Conservation (phyloP, 2,113 vertebrate genomes). For the Mastomys coucha region DNA sequence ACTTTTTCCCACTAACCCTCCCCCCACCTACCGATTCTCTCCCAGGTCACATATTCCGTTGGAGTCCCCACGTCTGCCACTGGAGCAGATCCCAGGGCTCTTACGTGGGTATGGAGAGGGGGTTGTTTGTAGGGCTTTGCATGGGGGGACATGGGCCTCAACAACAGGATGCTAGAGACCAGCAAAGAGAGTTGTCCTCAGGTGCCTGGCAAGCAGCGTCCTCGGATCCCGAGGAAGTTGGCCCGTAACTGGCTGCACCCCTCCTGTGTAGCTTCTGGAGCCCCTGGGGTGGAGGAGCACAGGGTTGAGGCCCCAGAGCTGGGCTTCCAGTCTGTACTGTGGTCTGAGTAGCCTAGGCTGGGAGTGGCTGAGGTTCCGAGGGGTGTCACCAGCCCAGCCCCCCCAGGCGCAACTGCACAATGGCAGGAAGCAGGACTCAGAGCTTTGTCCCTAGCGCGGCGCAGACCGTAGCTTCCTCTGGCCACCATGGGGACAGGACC, state of each 20-base stretch:
- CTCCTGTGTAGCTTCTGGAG: too few relatives aligned
- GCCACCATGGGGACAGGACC: conserved; percentile 80
- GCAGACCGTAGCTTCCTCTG: conserved; percentile 66
- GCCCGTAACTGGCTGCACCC: neutral
- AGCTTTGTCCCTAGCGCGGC: conserved; percentile 71
- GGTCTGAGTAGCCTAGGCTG: neutral
- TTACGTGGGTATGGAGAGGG: neutral
- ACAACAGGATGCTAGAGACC: neutral
- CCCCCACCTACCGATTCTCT: neutral
- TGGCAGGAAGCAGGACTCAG: conserved; percentile 79
- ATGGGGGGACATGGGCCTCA: neutral
- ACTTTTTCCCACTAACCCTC: neutral
- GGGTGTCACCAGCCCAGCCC: neutral
- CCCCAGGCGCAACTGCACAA: conserved; percentile 72
- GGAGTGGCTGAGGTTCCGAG: neutral
- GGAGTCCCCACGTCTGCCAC: neutral
- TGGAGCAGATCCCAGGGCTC: neutral
- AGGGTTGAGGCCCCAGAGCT: neutral
- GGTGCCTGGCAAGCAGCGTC: neutral
- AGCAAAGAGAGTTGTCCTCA: neutral
- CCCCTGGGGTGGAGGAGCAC: neutral
- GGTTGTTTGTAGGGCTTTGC: neutral
- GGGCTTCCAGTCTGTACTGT: neutral
- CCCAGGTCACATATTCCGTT: neutral
- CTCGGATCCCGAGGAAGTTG: neutral